phyloP scores from a whole-genome alignment of 2,113 vertebrate species.

The Sceloporus tristichus region DNA sequence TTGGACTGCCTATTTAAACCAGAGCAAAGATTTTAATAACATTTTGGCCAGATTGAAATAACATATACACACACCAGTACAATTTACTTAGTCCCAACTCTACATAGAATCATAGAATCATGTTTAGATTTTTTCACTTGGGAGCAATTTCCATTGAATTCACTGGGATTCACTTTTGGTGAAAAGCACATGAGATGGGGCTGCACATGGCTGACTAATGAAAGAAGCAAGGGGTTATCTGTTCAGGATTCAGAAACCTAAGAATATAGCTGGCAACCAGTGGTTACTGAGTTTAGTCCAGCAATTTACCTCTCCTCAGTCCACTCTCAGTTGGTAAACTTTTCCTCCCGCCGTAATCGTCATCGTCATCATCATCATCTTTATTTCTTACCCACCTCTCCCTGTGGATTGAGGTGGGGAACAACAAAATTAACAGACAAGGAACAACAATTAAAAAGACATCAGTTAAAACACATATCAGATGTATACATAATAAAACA shows the following conservation, averaged over 20 bases:
- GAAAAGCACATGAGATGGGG: not conserved
- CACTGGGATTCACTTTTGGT: not conserved
- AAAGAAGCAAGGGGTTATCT: not conserved
- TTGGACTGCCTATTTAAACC: not conserved
- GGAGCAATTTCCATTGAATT: not conserved
- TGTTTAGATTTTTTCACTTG: not conserved
- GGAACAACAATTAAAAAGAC: no score
- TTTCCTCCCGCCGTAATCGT: no score
- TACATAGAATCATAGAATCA: not conserved
- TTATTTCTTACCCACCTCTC: no score
- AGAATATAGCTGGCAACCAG: not conserved
- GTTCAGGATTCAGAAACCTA: not conserved
- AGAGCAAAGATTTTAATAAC: not conserved
- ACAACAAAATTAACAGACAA: no score
- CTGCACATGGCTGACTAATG: not conserved
- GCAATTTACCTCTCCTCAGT: not conserved
- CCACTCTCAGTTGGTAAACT: not conserved
- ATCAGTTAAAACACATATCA: no score
- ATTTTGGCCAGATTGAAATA: not conserved
- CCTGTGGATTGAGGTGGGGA: no score
- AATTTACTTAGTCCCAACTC: not conserved
- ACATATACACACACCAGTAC: not conserved
- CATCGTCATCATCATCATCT: no score
- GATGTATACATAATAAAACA: no score
- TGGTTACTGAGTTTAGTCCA: slow-evolving; percentile 15